Percentiles rank a stretch among this genome's conserved stretches.
Evolutionary conservation across 2,888 invertebrate genomes (phyloP).

Genomic region (Pandemis heparana): DNA sequence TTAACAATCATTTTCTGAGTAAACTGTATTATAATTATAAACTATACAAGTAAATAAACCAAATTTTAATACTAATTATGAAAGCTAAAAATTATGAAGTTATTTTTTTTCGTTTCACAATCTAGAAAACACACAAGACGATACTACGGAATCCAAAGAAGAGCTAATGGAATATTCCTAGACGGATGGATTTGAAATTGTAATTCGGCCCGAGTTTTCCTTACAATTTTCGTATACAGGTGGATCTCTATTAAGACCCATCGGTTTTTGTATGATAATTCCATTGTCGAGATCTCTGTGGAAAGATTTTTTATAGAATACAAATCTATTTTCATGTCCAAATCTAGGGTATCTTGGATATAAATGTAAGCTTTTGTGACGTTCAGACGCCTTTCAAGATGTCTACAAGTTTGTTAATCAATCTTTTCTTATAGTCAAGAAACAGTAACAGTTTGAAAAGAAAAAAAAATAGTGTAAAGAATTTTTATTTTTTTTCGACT

Average conservation of each 20-base stretch:
- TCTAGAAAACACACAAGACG: too few relatives aligned
- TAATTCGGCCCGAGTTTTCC: conserved; percentile 44
- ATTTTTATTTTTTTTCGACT: too few relatives aligned
- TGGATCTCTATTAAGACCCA: conserved; percentile 16
- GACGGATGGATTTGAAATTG: conserved; percentile 54
- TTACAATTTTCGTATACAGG: conserved; percentile 30
- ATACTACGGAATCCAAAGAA: neutral
- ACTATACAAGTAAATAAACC: too few relatives aligned
- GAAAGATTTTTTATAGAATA: neutral
- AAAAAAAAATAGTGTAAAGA: too few relatives aligned
- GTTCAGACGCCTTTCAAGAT: neutral
- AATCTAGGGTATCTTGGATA: conserved; percentile 1
- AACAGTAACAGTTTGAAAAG: too few relatives aligned
- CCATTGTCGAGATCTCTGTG: conserved; percentile 7
- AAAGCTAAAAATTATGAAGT: too few relatives aligned
- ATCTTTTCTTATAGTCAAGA: neutral
- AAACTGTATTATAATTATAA: too few relatives aligned
- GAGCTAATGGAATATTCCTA: conserved; percentile 59
- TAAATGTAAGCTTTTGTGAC: neutral
- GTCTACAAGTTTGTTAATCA: neutral
- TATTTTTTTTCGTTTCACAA: neutral
- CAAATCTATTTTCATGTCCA: neutral
- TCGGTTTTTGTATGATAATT: conserved; percentile 33
- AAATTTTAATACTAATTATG: too few relatives aligned
- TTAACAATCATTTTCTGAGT: too few relatives aligned